Conservation (phyloP, 2,113 vertebrate species). For the Pedetes capensis region DNA sequence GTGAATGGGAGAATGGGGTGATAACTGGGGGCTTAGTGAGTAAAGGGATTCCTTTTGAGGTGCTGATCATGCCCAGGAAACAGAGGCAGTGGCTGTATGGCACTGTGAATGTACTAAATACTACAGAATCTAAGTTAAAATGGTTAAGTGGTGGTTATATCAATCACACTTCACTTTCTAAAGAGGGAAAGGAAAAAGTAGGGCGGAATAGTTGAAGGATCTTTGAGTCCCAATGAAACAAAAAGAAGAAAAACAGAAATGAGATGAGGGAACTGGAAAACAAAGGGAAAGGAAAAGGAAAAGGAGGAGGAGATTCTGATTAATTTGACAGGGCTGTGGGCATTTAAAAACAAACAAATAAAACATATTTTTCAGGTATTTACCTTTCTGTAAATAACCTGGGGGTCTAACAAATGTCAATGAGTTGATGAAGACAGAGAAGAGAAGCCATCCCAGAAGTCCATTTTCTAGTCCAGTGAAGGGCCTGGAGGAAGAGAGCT, state of each 20-base stretch:
- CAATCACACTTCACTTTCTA: not conserved
- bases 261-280: not conserved
- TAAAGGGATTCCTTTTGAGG: not conserved
- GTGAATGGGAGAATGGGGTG: no score
- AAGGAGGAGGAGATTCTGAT: not conserved
- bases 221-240: not conserved
- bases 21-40: not conserved
- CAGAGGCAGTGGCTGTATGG: not conserved
- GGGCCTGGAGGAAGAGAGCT: not conserved
- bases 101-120: not conserved
- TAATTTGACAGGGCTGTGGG: not conserved
- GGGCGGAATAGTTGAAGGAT: not conserved
- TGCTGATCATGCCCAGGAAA: not conserved
- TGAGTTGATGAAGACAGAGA: not conserved
- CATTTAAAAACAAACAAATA: not conserved
- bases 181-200: not conserved
- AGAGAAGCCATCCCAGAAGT: not conserved
- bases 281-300: not conserved
- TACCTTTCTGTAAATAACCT: not conserved
- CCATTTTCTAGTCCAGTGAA: not conserved
- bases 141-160: not conserved
- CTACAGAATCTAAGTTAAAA: not conserved
- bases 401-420: not conserved
- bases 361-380: not conserved
- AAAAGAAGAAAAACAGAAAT: not conserved